phyloP scores from a whole-genome alignment of 2,113 vertebrate species.

The Nipponia nippon region DNA sequence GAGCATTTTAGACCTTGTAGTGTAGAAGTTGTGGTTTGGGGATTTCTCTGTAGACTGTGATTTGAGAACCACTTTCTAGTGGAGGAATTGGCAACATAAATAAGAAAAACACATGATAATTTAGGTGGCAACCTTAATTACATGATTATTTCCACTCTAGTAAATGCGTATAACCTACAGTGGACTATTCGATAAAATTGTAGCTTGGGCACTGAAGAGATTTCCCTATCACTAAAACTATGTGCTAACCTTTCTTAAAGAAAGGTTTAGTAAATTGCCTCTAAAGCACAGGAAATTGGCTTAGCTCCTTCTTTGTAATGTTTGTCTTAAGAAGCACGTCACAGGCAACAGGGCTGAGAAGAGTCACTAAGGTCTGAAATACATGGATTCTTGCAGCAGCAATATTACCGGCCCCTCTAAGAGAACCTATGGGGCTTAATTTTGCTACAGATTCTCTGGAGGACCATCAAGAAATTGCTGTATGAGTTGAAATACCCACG shows the following conservation, averaged over 20 bases:
- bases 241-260: background rate
- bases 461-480: constrained; percentile 9
- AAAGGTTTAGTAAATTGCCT: constrained; percentile 29
- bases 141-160: background rate
- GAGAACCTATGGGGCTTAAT: background rate
- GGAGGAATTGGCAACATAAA: background rate
- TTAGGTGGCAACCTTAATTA: constrained; percentile 26
- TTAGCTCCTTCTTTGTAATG: background rate
- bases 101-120: constrained; percentile 12
- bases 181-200: constrained; percentile 19
- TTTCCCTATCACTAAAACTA: constrained; percentile 26
- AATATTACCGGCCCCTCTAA: background rate
- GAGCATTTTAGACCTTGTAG: background rate
- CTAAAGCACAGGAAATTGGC: constrained; percentile 31
- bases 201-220: background rate
- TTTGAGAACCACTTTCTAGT: background rate
- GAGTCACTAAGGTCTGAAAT: constrained; percentile 1
- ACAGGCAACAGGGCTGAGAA: background rate
- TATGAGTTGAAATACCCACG: constrained; percentile 2
- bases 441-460: constrained; percentile 13
- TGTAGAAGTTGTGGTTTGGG: background rate
- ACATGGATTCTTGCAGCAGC: background rate
- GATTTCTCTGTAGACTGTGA: background rate
- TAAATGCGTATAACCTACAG: background rate
- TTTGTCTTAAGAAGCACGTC: background rate